Percentiles rank a stretch among this genome's conserved stretches.
phyloP scores from a whole-genome alignment of 2,888 invertebrate genomes.

The Drosophila gaucha region DNA sequence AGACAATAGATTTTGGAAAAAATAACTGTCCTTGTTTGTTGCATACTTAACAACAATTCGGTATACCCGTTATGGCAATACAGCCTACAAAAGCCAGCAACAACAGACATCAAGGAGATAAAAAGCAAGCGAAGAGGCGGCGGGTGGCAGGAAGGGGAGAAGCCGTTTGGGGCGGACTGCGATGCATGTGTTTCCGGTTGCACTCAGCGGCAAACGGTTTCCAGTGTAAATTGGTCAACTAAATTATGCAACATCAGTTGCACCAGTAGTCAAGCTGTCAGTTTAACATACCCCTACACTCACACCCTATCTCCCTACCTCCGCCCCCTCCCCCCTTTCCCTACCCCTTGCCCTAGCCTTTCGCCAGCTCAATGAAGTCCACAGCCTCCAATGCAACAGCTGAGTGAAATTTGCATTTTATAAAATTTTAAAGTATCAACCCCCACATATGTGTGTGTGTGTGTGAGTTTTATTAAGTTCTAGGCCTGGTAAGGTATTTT shows the following conservation, averaged over 20 bases:
- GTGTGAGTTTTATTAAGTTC: background rate
- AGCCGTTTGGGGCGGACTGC: constrained; percentile 13
- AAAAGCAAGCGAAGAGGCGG: background rate
- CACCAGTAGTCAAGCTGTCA: constrained; percentile 61
- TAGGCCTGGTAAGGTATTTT: background rate
- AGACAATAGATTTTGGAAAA: no score
- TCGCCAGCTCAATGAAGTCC: background rate
- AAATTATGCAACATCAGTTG: constrained; percentile 81
- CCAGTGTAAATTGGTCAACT: constrained; percentile 81
- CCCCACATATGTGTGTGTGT: constrained; percentile 12
- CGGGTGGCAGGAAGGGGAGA: background rate
- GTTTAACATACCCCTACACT: no score
- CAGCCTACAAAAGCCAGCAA: no score
- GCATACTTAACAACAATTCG: no score
- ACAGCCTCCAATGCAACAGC: constrained; percentile 37
- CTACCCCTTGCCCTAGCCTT: background rate
- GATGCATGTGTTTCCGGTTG: constrained; percentile 74
- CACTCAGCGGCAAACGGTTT: constrained; percentile 70
- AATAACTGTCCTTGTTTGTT: no score
- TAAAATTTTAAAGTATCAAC: constrained; percentile 64
- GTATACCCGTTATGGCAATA: no score
- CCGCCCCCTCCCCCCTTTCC: background rate
- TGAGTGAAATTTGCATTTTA: constrained; percentile 65
- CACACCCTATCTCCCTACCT: no score
- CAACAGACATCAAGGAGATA: background rate